Evolutionary conservation across 2,797 vertebrate species (phyloP), one percentile per base, ranked within the genome.

Genomic region (Iguana delicatissima): DNA sequence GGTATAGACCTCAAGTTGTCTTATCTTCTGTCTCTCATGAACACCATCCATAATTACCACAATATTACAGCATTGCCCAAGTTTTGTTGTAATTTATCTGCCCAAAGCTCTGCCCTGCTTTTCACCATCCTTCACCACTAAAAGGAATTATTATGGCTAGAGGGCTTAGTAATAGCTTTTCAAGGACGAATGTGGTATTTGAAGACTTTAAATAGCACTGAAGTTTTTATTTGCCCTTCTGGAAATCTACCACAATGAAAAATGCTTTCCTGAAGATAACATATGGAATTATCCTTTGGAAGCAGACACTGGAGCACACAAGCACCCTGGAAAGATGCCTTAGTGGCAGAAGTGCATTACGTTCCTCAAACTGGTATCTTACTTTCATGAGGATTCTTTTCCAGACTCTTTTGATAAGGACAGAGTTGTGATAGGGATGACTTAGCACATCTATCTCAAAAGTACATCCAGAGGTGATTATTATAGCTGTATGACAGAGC

Each of bases 111-210:
- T 81, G 69, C 64, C 73, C 64, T 76, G 72, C 52, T 50, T 76
- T 7, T n/a, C 57, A 77, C 88, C 22, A 64, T 64, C 81, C 29
- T 89, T 84, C 87, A 81, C 79, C 87, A 72, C 59, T 88, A 72
- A 72, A 72, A 81, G 64, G 62, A 50, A 81, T 64, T 88, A 67
- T 88, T 88, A 57, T 88, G 79, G 79, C 87, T 88, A 88, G 38
- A 89, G 72, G 72, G 38, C 69, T 89, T 76, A 67, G 72, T 84
- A 77, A 89, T 89, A 89, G 81, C 42, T 77, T 76, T 35, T 77
- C 81, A 89, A 84, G 88, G 88, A 77, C 88, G 84, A 89, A 83
- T 55, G 14, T 46, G 55, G 80, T 89, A 84, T 77, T 77, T 84
- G 77, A 83, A 89, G 72, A 77, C 88, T 84, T 73, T 29, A 77